These are phyloP conservation scores for Meles meles DNA, from an alignment of 2,113 vertebrate species.

Conservation along the genomic window DNA sequence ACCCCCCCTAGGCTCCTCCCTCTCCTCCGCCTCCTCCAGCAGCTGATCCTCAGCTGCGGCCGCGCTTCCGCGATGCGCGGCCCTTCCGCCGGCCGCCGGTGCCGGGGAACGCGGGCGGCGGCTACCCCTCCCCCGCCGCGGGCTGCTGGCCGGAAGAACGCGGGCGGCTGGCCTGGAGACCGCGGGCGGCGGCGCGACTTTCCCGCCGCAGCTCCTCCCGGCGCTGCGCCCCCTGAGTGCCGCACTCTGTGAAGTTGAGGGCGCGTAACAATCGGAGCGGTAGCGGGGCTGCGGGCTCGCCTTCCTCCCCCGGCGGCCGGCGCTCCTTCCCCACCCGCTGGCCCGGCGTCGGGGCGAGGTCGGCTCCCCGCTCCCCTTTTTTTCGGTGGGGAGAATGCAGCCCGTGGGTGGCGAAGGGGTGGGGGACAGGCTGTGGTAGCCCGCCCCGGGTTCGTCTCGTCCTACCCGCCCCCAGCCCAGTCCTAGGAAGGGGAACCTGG, in stretches of 20 bases:
- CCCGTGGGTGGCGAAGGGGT: neutral
- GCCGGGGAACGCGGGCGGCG: conserved; percentile 1
- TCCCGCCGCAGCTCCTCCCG: neutral
- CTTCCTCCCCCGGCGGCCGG: neutral
- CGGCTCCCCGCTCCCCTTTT: neutral
- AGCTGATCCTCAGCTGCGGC: conserved; percentile 82
- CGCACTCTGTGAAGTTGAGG: conserved; percentile 53
- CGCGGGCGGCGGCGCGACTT: conserved; percentile 1
- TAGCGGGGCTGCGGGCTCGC: neutral
- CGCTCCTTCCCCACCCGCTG: neutral
- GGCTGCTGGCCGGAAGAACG: conserved; percentile 22
- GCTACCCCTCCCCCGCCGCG: conserved; percentile 41
- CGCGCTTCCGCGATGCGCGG: conserved; percentile 56
- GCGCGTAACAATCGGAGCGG: conserved; percentile 30
- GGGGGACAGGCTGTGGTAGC: neutral
- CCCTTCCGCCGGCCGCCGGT: conserved; percentile 46
- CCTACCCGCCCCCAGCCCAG: neutral
- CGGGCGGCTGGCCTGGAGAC: conserved; percentile 18
- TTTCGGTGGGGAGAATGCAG: neutral
- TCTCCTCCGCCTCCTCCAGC: conserved; percentile 72
- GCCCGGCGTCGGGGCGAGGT: neutral
- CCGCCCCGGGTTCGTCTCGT: neutral
- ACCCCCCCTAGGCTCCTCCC: conserved; percentile 17
- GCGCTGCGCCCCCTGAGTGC: neutral
- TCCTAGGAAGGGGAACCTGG: neutral